A percentile compares a stretch with the other conserved stretches of the same genome.
Conservation (phyloP, 1,140 invertebrate genomes). For the Formica exsecta region DNA sequence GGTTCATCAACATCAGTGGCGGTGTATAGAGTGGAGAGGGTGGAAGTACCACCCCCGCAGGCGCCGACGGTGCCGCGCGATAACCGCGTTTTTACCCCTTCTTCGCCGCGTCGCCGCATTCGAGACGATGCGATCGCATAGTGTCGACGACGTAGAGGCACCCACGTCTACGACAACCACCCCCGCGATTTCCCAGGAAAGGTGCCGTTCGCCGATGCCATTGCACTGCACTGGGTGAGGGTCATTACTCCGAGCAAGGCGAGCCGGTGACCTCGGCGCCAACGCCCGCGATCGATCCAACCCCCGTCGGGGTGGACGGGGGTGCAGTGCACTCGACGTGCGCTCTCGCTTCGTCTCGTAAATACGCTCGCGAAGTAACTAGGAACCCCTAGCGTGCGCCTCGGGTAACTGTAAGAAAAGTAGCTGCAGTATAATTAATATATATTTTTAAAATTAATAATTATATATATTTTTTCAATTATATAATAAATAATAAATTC, state of each 20-base stretch:
- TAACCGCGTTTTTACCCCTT: constrained; percentile 63
- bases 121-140: constrained; percentile 48
- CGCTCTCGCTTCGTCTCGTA: constrained; percentile 33
- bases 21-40: neutral
- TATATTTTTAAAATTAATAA: neutral
- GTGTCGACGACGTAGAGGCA: constrained; percentile 49
- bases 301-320: constrained; percentile 75
- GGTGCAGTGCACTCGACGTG: constrained; percentile 79
- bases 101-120: constrained; percentile 20
- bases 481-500: neutral
- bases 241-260: constrained; percentile 86
- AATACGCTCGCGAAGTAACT: constrained; percentile 45
- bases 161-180: constrained; percentile 48
- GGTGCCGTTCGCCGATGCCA: constrained; percentile 80
- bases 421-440: neutral
- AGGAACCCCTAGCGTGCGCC: constrained; percentile 1
- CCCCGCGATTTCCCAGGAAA: constrained; percentile 51
- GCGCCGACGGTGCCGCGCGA: constrained; percentile 44
- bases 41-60: constrained; percentile 47
- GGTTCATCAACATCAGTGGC: constrained; percentile 63
- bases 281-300: constrained; percentile 86
- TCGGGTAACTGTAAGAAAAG: constrained; percentile 18
- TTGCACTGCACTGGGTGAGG: constrained; percentile 87
- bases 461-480: neutral
- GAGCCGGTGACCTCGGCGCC: constrained; percentile 86